These are phyloP conservation scores for Latrodectus hesperus DNA, from an alignment of 2,888 invertebrate species.

Conservation along the genomic window DNA sequence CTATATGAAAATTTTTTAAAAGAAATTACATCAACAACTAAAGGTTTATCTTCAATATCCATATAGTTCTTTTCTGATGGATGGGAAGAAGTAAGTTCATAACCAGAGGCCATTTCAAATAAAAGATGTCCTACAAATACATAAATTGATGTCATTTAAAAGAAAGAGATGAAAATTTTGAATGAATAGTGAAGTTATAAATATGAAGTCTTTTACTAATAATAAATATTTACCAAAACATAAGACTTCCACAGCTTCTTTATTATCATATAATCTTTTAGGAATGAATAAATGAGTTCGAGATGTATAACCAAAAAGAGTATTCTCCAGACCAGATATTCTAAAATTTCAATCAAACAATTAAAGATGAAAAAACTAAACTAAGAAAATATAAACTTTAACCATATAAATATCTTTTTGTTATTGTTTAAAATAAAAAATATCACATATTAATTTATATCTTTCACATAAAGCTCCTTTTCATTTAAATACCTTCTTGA, in stretches of 20 bases:
- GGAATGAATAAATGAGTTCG: conserved; percentile 79
- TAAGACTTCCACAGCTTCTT: conserved; percentile 80
- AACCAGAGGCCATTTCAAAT: conserved; percentile 93
- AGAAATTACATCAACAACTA: conserved; percentile 78
- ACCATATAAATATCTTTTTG: no score
- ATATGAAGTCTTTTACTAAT: neutral
- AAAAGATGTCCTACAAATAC: conserved; percentile 81
- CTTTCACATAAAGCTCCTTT: no score
- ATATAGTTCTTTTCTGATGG: conserved; percentile 84
- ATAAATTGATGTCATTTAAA: neutral
- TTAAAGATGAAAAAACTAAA: neutral
- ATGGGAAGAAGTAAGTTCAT: conserved; percentile 84
- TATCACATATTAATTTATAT: no score
- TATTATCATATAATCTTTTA: conserved; percentile 77
- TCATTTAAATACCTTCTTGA: no score
- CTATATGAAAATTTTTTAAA: no score
- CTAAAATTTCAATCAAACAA: conserved; percentile 75
- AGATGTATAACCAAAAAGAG: conserved; percentile 84
- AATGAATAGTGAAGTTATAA: no score
- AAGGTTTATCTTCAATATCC: conserved; percentile 83
- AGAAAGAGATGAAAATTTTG: neutral
- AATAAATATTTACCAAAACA: conserved; percentile 80
- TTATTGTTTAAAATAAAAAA: no score
- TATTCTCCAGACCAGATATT: conserved; percentile 90
- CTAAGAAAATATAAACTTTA: neutral